Evolutionary conservation across 2,797 vertebrate species (phyloP).

Genomic region (Leptoclinus maculatus): DNA sequence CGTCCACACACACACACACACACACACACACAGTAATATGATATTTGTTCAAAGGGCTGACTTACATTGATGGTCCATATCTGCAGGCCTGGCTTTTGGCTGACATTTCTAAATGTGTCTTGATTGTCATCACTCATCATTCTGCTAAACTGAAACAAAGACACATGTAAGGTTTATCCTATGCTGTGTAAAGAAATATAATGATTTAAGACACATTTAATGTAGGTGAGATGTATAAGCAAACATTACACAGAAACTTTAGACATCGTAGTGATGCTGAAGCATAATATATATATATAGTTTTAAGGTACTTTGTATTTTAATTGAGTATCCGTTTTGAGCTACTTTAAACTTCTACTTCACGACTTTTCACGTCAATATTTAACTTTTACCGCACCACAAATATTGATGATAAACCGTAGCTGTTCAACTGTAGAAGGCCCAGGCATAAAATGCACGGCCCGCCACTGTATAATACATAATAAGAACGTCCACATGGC

Average conservation of each 20-base stretch:
- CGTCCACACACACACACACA: constrained; percentile 1
- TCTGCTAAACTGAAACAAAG: constrained; percentile 68
- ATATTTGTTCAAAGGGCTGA: constrained; percentile 1
- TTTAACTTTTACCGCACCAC: no score
- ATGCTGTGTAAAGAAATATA: not conserved
- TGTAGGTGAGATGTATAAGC: not conserved
- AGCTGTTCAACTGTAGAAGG: no score
- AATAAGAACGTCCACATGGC: no score
- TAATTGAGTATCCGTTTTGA: not conserved
- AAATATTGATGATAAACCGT: no score
- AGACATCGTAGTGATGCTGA: constrained; percentile 1
- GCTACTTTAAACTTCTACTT: not conserved
- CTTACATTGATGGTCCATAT: constrained; percentile 95
- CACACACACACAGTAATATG: not conserved
- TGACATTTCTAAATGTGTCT: constrained; percentile 75
- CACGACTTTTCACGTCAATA: not conserved
- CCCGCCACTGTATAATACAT: no score
- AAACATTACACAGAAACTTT: not conserved
- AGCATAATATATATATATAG: not conserved
- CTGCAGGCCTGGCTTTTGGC: constrained; percentile 88
- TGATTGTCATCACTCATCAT: constrained; percentile 86
- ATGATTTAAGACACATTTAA: constrained; percentile 2
- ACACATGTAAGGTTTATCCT: not conserved
- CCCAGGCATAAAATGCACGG: no score
- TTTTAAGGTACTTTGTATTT: no score